These are phyloP conservation scores for Ectemnius lituratus DNA, from an alignment of 2,888 invertebrate species.

Conservation along the genomic window DNA sequence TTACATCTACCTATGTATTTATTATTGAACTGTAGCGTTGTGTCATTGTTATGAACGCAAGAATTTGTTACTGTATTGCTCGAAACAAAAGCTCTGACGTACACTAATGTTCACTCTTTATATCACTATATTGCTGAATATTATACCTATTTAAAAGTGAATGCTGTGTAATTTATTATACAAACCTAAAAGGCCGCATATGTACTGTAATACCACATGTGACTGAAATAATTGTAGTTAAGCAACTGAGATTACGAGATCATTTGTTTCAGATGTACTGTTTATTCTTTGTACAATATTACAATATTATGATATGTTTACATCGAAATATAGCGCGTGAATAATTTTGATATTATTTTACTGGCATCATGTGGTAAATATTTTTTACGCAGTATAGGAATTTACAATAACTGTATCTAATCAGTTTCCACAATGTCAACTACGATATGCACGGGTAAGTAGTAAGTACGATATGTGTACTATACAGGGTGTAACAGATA, in stretches of 20 bases:
- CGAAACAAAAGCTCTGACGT: slow-evolving; percentile 30
- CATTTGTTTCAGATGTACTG: slow-evolving; percentile 36
- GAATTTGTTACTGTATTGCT: slow-evolving; percentile 51
- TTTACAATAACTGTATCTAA: slow-evolving; percentile 37
- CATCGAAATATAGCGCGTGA: slow-evolving; percentile 51
- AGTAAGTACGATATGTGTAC: slow-evolving; percentile 51
- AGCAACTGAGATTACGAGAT: background rate
- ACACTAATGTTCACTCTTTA: slow-evolving; percentile 53
- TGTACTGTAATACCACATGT: background rate
- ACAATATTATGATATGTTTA: slow-evolving; percentile 57
- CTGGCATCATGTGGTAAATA: slow-evolving; percentile 35
- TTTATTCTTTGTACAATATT: slow-evolving; percentile 60
- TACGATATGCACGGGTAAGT: slow-evolving; percentile 51
- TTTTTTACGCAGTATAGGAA: slow-evolving; percentile 40
- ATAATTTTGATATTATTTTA: slow-evolving; percentile 43
- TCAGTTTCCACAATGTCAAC: slow-evolving; percentile 22
- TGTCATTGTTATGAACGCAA: slow-evolving; percentile 46
- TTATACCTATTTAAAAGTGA: slow-evolving; percentile 55
- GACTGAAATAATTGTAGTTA: background rate
- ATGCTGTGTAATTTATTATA: background rate
- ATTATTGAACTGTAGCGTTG: slow-evolving; percentile 53
- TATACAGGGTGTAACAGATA: too few species aligned
- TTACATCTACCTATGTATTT: slow-evolving; percentile 46
- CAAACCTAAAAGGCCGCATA: background rate
- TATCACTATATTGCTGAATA: slow-evolving; percentile 56